phyloP scores from a whole-genome alignment of 2,797 vertebrate genomes.

The Eurystomus glaucurus region DNA sequence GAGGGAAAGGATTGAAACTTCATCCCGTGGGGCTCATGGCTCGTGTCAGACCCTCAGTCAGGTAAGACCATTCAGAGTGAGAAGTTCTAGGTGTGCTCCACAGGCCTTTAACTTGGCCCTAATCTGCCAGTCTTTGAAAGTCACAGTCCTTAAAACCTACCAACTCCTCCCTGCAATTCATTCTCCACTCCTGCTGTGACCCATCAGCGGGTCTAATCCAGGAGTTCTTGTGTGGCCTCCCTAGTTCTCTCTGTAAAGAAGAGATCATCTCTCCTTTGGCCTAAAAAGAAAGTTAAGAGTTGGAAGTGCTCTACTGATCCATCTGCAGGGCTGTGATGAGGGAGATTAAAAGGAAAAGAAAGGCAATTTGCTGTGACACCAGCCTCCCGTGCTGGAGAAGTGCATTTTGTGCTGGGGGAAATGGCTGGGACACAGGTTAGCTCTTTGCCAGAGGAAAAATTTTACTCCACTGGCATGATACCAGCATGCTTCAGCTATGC shows the following conservation, averaged over 20 bases:
- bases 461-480: not conserved
- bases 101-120: not conserved
- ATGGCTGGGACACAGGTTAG: fast-evolving
- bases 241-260: not conserved
- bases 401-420: not conserved
- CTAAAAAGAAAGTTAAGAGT: not conserved
- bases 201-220: not conserved
- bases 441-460: not conserved
- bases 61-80: not conserved
- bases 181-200: not conserved
- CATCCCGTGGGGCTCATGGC: not conserved
- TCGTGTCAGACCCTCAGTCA: not conserved
- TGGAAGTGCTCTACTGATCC: not conserved
- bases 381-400: not conserved
- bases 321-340: not conserved
- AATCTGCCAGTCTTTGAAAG: not conserved
- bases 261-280: not conserved
- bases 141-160: not conserved
- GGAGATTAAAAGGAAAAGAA: not conserved
- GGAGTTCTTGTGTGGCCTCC: not conserved
- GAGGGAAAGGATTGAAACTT: not conserved
- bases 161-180: not conserved
- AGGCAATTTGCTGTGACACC: not conserved
- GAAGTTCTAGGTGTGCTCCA: not conserved
- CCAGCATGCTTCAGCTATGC: not conserved